Evolutionary conservation across 2,888 invertebrate genomes (phyloP), one percentile per base, ranked within the genome.

Genomic region (Artemia sinica): DNA sequence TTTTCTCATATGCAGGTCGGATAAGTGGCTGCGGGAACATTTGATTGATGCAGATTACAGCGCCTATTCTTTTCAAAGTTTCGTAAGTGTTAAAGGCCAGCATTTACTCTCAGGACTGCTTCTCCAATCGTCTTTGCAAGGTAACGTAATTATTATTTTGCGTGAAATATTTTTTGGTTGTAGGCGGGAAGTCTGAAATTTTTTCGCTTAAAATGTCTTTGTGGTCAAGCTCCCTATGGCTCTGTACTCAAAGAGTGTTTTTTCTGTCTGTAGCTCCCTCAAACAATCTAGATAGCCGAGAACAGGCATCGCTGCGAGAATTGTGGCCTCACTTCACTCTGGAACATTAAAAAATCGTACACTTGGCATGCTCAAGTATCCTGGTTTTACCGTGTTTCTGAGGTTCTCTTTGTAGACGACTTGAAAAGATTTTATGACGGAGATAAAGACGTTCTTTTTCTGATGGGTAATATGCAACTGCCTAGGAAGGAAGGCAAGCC

Each of bases 381-480:
- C 52, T 52, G 52, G 13, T 4, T 52, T 3, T 52, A 52, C 52
- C 52, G 52, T 52, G 52, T 52, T 52, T 52, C 52, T 52, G 52
- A 52, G 52, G 52, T 52, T 52, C 52, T 52, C 52, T 52, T 52
- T 52, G 52, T 52, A 3, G 52, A n/a, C 52, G 4, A 52, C 52
- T 2, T 52, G 52, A 52, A 13, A 52, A n/a, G n/a, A n/a, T n/a
- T n/a, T n/a, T n/a, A 52, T 14, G 52, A 52, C 52, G 52, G 52
- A 52, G 52, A 52, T 52, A 2, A 52, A 2, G 52, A 52, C 52
- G 2, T 3, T n/a, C 2, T 52, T 52, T 52, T 52, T 4, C 52
- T 52, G 52, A 4, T 14, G 52, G 52, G 1, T 52, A 52, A 52
- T 52, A 52, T 52, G n/a, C 1, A 52, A 52, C 52, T 52, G 52